Evolutionary conservation across 2,113 vertebrate species (phyloP), one percentile per base, ranked within the genome.

Genomic region (Anarhynchus alexandrinus): DNA sequence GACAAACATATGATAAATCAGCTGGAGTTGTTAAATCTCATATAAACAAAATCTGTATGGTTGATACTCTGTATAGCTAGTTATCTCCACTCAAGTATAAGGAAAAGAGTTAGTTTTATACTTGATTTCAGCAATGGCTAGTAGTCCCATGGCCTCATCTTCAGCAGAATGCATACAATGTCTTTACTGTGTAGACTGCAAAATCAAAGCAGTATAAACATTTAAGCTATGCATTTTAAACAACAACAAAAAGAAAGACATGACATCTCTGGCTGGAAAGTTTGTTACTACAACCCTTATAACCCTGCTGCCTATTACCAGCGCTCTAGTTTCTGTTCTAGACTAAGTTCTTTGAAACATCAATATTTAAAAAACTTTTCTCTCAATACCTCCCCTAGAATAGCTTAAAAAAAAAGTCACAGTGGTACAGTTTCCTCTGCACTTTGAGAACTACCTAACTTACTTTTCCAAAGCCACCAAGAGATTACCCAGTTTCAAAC

Each of bases 1-100:
- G 83, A 71, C 57, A 82, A 91, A 87, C 73, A 82, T 90, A 95
- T 32, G 62, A 77, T 65, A 85, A 57, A 80, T 91, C 70, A 93
- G 70, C 78, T 70, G 40, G n/a, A 72, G 47, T 34, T 14, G 66
- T 61, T 90, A 58, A 79, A 42, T 72, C 57, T 90, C 52, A 61
- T 10, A 86, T 45, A 85, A 94, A 93, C 47, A 95, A 93, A 91
- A 70, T 71, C 77, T 85, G 32, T 47, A 29, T 34, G 34, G 43
- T 22, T 82, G 47, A 26, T 58, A 80, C 15, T 49, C 13, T 59
- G 13, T n/a, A 51, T 19, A 73, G 42, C 30, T 59, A 95, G 27
- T 40, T 77, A 76, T 86, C 15, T 25, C 18, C 49, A 78, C 57
- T 29, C 67, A 61, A 73, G 88, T 8, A 49, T 21, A 90, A 77